Base-by-base conservation (phyloP, 2,797 vertebrate species). In the Gallinago stenura region DNA sequence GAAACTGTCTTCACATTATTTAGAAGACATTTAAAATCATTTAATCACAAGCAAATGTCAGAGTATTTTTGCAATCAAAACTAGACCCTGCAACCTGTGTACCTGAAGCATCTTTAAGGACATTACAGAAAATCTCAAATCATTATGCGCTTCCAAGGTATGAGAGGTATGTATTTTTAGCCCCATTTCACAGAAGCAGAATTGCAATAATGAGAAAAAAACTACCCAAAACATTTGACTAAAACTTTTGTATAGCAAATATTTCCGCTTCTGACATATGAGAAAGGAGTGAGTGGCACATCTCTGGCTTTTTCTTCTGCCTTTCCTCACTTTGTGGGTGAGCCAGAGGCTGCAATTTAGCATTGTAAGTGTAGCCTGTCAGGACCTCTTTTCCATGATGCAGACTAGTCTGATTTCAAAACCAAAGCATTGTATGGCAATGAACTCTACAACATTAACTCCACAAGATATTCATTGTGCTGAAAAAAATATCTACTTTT, bases 21-120 rank as follows among this genome's bases (percentile, higher is more conserved):
- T 82, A 87, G 81, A 83, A 83, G 76, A 54, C 0, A 6, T 85
- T 93, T 88, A 6, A 90, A 93, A 91, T 87, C 1, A 62, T 82
- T 94, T 95, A 96, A 93, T 96, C 62, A 70, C 51, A 62, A 77
- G 83, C 18, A 95, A 96, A 95, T 91, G 93, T 92, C 95, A 91
- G 62, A 73, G 51, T 58, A 70, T 62, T 95, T 95, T 96, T 82
- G 77, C 35, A 96, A 94, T 95, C 91, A 95, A 73, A 92, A 64
- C 51, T n/a, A 68, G 17, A 84, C 24, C 37, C 62, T 2, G 2
- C 20, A 79, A 62, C 46, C 17, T 93, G 8, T 64, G 56, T 60
- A 64, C 24, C 14, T 85, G 20, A 41, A 0, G 2, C 28, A 45
- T 65, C 61, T 83, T 83, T 51, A 75, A 90, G 76, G 76, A 69